These are phyloP conservation scores for Agrilus cyanescens DNA, from an alignment of 2,888 invertebrate species.

Conservation along the genomic window DNA sequence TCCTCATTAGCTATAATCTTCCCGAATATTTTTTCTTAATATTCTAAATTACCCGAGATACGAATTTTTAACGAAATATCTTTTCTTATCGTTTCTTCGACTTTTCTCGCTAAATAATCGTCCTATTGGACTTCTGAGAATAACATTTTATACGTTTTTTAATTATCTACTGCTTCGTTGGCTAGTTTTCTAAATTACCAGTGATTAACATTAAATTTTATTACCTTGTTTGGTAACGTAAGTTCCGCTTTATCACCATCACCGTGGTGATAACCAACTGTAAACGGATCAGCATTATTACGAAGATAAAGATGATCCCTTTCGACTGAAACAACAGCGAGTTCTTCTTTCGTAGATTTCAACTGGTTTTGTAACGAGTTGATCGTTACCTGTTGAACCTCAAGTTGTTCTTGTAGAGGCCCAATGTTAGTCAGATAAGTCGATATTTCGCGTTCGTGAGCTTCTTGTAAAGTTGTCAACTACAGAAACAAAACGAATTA, in stretches of 20 bases:
- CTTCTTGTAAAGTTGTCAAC: constrained; percentile 62
- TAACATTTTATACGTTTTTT: too few relatives aligned
- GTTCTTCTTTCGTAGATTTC: constrained; percentile 35
- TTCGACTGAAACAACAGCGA: constrained; percentile 41
- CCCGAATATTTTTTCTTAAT: too few relatives aligned
- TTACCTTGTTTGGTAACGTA: not conserved
- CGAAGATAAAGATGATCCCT: constrained; percentile 42
- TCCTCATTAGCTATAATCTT: too few relatives aligned
- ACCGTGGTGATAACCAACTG: too few relatives aligned
- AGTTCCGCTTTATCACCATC: too few relatives aligned
- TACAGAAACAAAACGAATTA: constrained; percentile 33
- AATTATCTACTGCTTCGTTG: too few relatives aligned
- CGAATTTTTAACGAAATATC: too few relatives aligned
- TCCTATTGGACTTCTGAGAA: too few relatives aligned
- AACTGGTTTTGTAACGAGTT: constrained; percentile 34
- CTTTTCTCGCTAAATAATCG: too few relatives aligned
- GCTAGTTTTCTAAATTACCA: not conserved
- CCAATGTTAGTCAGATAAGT: constrained; percentile 50
- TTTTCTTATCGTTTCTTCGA: too few relatives aligned
- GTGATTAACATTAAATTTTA: not conserved
- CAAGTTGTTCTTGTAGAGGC: constrained; percentile 47
- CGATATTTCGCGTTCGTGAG: constrained; percentile 59
- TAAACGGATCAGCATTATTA: not conserved
- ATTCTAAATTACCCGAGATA: too few relatives aligned
- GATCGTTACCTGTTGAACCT: constrained; percentile 46